Evolutionary conservation across 2,113 vertebrate species (phyloP).

Genomic region (Guaruba guarouba): DNA sequence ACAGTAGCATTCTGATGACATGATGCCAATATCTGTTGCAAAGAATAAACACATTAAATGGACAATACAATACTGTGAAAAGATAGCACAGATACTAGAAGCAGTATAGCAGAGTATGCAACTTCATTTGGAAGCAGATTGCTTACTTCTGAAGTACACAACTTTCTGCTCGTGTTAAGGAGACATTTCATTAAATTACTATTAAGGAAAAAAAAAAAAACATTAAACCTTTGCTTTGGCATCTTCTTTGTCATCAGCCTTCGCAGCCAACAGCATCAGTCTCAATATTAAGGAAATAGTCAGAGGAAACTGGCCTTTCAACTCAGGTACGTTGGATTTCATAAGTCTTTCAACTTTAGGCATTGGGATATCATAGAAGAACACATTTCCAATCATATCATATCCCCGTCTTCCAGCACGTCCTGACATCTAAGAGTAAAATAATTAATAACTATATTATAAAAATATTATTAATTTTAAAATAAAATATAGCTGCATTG

Average conservation of each 20-base stretch:
- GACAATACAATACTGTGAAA: neutral
- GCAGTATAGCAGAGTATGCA: neutral
- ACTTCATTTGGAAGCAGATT: neutral
- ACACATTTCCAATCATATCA: constrained; percentile 72
- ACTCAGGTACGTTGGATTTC: constrained; percentile 74
- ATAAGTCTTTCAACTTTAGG: constrained; percentile 73
- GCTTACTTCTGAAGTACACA: neutral
- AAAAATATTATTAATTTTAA: neutral
- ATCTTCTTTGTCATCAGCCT: constrained; percentile 67
- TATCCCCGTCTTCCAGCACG: constrained; percentile 77
- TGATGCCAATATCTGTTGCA: neutral
- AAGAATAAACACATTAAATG: neutral
- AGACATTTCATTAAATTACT: neutral
- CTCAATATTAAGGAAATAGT: constrained; percentile 59
- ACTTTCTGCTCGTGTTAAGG: neutral
- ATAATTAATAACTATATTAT: neutral
- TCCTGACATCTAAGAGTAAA: constrained; percentile 73
- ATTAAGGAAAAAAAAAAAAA: neutral
- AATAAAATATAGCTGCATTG: neutral
- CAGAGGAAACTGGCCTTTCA: constrained; percentile 75
- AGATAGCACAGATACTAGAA: neutral
- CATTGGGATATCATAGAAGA: constrained; percentile 73
- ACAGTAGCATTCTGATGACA: neutral
- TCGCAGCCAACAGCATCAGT: constrained; percentile 71
- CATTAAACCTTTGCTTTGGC: constrained; percentile 70